Evolutionary conservation across 2,797 vertebrate species (phyloP).

Genomic region (Hyperoplus lanceolatus): DNA sequence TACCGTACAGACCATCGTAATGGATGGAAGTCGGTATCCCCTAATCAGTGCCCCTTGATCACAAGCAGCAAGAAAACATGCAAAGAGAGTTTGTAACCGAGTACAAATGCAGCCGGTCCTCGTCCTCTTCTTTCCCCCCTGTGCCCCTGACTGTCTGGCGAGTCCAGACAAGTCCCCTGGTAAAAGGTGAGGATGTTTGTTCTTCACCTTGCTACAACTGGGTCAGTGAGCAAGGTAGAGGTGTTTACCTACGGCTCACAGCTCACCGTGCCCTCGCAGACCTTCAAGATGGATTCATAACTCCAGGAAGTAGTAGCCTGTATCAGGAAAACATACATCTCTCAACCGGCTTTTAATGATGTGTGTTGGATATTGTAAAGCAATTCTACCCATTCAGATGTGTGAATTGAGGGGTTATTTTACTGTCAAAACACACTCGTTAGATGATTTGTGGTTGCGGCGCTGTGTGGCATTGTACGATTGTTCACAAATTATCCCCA

Average conservation of each 20-base stretch:
- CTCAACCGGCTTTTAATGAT: background rate
- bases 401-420: background rate
- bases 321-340: background rate
- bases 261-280: constrained; percentile 11
- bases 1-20: background rate
- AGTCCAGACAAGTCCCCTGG: constrained; percentile 65
- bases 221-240: constrained; percentile 63
- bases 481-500: constrained; percentile 41
- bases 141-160: constrained; percentile 27
- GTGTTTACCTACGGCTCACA: constrained; percentile 47
- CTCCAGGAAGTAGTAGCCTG: background rate
- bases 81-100: background rate
- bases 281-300: constrained; percentile 2
- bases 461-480: background rate
- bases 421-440: constrained; percentile 10
- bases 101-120: constrained; percentile 10
- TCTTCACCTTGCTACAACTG: constrained; percentile 67
- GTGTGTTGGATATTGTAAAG: background rate
- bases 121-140: background rate
- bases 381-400: background rate
- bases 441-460: constrained; percentile 24
- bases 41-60: constrained; percentile 46
- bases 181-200: constrained; percentile 71
- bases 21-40: background rate
- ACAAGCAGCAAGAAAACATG: constrained; percentile 45